A percentile compares a stretch with the other conserved stretches of the same genome.
phyloP scores from a whole-genome alignment of 2,888 invertebrate species.

The Acrobasis consociella region DNA sequence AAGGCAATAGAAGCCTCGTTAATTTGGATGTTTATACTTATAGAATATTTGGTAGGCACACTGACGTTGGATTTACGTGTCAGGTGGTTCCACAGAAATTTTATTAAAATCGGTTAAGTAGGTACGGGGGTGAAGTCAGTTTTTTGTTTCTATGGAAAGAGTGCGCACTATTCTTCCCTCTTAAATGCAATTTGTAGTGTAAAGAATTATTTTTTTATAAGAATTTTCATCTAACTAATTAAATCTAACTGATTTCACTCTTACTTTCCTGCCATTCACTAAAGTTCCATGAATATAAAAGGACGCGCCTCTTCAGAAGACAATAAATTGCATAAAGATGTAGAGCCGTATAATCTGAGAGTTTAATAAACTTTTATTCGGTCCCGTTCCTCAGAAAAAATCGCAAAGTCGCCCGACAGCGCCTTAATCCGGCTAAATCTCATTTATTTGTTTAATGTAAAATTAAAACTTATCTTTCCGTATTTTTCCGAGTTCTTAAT shows the following conservation, averaged over 20 bases:
- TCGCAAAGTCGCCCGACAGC: not conserved
- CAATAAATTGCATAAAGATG: slow-evolving; percentile 7
- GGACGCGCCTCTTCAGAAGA: not conserved
- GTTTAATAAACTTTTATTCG: slow-evolving; percentile 10
- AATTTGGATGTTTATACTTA: too few relatives aligned
- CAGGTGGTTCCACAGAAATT: too few relatives aligned
- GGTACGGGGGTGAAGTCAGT: too few relatives aligned
- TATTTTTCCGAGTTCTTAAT: slow-evolving; percentile 30
- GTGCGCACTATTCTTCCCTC: too few relatives aligned
- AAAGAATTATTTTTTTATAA: too few relatives aligned
- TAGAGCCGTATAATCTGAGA: not conserved
- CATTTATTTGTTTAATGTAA: slow-evolving; percentile 36
- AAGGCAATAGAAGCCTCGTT: too few relatives aligned
- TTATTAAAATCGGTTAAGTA: too few relatives aligned
- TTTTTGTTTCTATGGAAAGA: too few relatives aligned
- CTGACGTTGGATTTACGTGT: too few relatives aligned
- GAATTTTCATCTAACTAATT: too few relatives aligned
- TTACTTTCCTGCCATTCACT: not conserved
- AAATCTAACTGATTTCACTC: not conserved
- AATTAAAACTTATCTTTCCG: slow-evolving; percentile 30
- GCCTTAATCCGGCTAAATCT: slow-evolving; percentile 30
- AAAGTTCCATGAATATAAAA: not conserved
- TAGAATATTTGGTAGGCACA: too few relatives aligned
- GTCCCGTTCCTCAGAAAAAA: slow-evolving; percentile 2
- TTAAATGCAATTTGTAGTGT: too few relatives aligned